These are phyloP conservation scores for Parauchenoglanis ngamensis DNA, from an alignment of 2,797 vertebrate species.

Conservation along the genomic window DNA sequence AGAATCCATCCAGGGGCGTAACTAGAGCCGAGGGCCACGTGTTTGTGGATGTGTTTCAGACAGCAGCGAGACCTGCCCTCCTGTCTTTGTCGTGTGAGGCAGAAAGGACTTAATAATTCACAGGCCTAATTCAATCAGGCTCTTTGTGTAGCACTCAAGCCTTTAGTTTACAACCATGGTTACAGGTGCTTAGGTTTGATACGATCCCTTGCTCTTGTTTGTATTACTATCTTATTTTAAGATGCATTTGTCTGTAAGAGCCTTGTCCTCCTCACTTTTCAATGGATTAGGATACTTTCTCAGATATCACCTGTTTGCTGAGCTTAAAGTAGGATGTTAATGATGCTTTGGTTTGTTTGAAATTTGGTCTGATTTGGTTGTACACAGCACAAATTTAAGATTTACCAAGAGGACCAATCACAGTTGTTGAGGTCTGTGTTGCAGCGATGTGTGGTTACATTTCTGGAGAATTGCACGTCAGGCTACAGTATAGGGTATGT, in stretches of 20 bases:
- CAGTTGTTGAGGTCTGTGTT: no score
- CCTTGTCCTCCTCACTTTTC: background rate
- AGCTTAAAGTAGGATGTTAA: background rate
- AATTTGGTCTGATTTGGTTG: background rate
- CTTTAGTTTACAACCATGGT: slow-evolving; percentile 38
- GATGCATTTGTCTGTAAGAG: background rate
- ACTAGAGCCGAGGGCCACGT: slow-evolving; percentile 47
- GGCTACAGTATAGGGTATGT: no score
- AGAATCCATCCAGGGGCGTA: slow-evolving; percentile 38
- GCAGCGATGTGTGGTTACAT: no score
- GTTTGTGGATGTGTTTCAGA: slow-evolving; percentile 56
- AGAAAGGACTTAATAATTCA: slow-evolving; percentile 58
- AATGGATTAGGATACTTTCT: background rate
- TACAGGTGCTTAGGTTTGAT: slow-evolving; percentile 33
- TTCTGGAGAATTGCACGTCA: no score
- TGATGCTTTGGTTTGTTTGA: background rate
- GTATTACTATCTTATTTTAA: slow-evolving; percentile 4
- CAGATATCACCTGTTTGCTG: slow-evolving; percentile 4
- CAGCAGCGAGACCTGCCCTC: slow-evolving; percentile 40
- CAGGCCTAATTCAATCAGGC: slow-evolving; percentile 48
- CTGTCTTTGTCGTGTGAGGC: slow-evolving; percentile 55
- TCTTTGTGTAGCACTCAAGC: slow-evolving; percentile 44
- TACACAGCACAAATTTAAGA: background rate
- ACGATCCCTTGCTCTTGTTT: slow-evolving; percentile 23
- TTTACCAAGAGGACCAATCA: no score